These are phyloP conservation scores for Sigmodon hispidus DNA, from an alignment of 2,113 vertebrate species.

Conservation along the genomic window DNA sequence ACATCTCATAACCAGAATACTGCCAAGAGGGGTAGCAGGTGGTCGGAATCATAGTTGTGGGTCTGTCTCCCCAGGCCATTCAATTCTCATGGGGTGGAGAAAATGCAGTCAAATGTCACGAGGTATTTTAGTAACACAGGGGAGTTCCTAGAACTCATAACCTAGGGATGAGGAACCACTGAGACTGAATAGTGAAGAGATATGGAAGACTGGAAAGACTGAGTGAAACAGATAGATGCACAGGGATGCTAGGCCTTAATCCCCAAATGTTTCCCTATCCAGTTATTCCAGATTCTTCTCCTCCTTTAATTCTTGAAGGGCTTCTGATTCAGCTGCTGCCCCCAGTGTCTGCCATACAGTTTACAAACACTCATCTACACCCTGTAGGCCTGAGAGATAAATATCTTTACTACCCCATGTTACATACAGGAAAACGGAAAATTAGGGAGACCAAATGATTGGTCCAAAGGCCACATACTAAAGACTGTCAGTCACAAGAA, in stretches of 20 bases:
- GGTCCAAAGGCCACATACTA: background rate
- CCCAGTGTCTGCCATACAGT: background rate
- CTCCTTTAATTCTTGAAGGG: background rate
- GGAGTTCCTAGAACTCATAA: background rate
- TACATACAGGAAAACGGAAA: background rate
- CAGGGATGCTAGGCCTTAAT: background rate
- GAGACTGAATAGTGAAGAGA: background rate
- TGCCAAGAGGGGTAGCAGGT: background rate
- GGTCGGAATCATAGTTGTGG: background rate
- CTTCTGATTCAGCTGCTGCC: background rate
- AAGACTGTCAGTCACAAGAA: background rate
- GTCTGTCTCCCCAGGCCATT: background rate
- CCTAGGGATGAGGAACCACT: background rate
- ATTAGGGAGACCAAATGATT: background rate
- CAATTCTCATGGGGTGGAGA: background rate
- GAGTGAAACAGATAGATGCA: rapidly evolving
- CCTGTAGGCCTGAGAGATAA: background rate
- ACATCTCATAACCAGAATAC: background rate
- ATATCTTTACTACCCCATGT: background rate
- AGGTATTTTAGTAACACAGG: background rate
- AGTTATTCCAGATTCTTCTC: background rate
- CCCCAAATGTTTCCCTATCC: background rate
- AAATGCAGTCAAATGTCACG: background rate
- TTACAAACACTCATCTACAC: background rate
- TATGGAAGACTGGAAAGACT: background rate